phyloP scores from a whole-genome alignment of 2,113 vertebrate species.

The Chaenogobius annularis region DNA sequence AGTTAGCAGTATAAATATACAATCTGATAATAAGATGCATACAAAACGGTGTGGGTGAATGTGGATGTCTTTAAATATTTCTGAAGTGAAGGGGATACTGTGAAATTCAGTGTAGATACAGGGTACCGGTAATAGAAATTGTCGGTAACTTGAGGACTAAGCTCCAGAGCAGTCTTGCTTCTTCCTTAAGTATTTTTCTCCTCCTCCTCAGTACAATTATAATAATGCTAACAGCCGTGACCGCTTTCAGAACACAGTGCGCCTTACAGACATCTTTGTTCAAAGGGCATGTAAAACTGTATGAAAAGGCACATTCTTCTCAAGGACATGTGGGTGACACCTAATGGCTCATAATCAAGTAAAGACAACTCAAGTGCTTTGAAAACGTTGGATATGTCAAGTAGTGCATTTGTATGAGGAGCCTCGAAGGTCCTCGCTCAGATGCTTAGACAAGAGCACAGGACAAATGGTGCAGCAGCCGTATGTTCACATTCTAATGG shows the following conservation, averaged over 20 bases:
- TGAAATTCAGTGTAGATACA: not conserved
- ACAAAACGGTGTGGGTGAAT: no score
- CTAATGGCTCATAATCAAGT: conserved; percentile 20
- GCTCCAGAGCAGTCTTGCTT: not conserved
- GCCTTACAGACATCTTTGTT: conserved; percentile 5
- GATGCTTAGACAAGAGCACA: conserved; percentile 35
- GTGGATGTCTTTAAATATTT: no score
- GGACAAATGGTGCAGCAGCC: conserved; percentile 37
- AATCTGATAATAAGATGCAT: no score
- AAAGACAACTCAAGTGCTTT: conserved; percentile 27
- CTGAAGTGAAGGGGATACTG: not conserved
- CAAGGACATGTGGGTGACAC: conserved; percentile 19
- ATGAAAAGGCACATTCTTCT: conserved; percentile 7
- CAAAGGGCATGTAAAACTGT: conserved; percentile 5
- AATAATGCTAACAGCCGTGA: not conserved
- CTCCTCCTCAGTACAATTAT: not conserved
- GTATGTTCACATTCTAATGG: conserved; percentile 56
- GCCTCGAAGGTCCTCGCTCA: conserved; percentile 23
- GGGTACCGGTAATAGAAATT: no score
- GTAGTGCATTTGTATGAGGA: conserved; percentile 17
- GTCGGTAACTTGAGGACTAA: not conserved
- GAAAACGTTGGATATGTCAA: conserved; percentile 34
- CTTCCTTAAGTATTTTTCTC: not conserved
- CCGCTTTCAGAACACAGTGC: not conserved
- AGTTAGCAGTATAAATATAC: no score